These are phyloP conservation scores for Cyphomyrmex costatus DNA, from an alignment of 1,140 invertebrate species.

Conservation along the genomic window DNA sequence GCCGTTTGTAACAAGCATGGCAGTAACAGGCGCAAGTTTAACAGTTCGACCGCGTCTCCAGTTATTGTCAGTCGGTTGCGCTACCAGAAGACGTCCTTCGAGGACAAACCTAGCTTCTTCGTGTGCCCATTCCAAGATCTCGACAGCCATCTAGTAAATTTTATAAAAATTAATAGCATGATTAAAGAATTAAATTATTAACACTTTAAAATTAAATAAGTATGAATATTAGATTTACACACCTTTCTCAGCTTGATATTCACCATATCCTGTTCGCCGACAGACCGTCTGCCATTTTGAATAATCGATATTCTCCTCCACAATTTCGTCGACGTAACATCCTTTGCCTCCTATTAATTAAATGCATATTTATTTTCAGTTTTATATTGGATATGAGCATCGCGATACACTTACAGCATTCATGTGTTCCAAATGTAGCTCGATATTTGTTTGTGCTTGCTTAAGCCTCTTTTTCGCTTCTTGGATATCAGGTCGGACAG, in stretches of 20 bases:
- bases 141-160: slow-evolving; percentile 92
- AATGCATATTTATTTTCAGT: slow-evolving; percentile 2
- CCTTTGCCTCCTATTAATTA: slow-evolving; percentile 92
- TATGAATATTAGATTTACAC: slow-evolving; percentile 47
- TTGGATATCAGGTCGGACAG: slow-evolving; percentile 88
- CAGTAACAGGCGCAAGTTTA: slow-evolving; percentile 95
- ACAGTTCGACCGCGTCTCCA: slow-evolving; percentile 95
- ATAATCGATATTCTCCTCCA: slow-evolving; percentile 96
- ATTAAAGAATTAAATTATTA: slow-evolving; percentile 7
- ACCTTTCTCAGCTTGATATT: slow-evolving; percentile 95
- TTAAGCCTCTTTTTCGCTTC: slow-evolving; percentile 92
- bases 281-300: slow-evolving; percentile 90
- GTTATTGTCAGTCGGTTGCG: slow-evolving; percentile 95
- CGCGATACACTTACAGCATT: slow-evolving; percentile 89
- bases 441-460: slow-evolving; percentile 96
- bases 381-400: neutral
- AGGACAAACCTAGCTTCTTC: slow-evolving; percentile 95
- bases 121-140: slow-evolving; percentile 97
- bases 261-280: slow-evolving; percentile 93
- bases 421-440: slow-evolving; percentile 97
- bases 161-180: neutral
- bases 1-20: slow-evolving; percentile 94
- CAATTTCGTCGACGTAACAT: slow-evolving; percentile 94
- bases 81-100: slow-evolving; percentile 94
- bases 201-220: neutral